phyloP scores from a whole-genome alignment of 2,797 vertebrate species.

The Ambastaia sidthimunki region DNA sequence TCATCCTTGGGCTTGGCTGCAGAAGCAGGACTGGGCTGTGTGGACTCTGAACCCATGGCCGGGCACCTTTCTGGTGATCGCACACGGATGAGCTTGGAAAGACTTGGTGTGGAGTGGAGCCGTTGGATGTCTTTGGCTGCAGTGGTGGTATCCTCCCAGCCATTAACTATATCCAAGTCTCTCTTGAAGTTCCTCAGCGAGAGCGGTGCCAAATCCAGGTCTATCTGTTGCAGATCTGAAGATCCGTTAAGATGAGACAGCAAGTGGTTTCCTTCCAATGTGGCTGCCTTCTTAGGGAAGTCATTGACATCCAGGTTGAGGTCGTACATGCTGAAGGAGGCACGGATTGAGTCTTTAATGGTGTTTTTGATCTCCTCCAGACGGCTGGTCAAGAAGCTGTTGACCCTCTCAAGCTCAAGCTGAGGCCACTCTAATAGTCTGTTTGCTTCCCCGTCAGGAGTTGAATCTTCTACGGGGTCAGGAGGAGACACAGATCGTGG shows the following conservation, averaged over 20 bases:
- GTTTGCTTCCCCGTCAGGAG: conserved; percentile 74
- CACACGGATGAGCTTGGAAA: conserved; percentile 93
- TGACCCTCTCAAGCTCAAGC: conserved; percentile 93
- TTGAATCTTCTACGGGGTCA: conserved; percentile 67
- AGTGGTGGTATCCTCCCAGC: conserved; percentile 74
- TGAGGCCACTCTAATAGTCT: conserved; percentile 93
- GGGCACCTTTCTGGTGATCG: conserved; percentile 87
- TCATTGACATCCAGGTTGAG: conserved; percentile 95
- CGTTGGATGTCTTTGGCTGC: conserved; percentile 85
- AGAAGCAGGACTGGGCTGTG: conserved; percentile 68
- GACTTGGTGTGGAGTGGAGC: conserved; percentile 87
- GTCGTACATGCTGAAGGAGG: conserved; percentile 96
- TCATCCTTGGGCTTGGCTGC: conserved; percentile 77
- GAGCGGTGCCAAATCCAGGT: conserved; percentile 93
- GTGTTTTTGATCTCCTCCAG: conserved; percentile 98
- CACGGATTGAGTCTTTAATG: conserved; percentile 96
- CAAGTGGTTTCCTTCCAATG: conserved; percentile 89
- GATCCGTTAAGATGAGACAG: conserved; percentile 92
- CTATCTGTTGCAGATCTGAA: conserved; percentile 92
- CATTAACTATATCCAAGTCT: conserved; percentile 81
- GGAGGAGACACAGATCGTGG: conserved; percentile 67
- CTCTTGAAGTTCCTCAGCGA: conserved; percentile 88
- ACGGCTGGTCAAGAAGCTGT: conserved; percentile 95
- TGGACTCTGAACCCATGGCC: conserved; percentile 66
- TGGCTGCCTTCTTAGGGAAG: conserved; percentile 93